Base-by-base conservation (phyloP, 2,113 vertebrate genomes). In the Centropus bengalensis region DNA sequence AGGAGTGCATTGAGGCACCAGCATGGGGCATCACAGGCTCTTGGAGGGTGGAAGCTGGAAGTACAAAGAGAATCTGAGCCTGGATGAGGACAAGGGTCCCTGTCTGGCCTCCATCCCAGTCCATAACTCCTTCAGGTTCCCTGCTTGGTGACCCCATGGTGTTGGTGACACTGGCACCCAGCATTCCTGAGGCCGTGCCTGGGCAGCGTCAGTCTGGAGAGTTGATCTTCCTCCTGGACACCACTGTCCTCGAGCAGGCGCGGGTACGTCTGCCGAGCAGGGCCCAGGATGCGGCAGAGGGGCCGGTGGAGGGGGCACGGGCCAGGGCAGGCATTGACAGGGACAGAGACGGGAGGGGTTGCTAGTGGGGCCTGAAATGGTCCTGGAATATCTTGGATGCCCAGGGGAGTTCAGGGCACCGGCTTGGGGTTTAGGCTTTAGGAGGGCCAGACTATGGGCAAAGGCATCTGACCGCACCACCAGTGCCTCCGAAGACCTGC, bases 151-250 rank as follows among this genome's bases (percentile, higher is more conserved):
- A 88, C 23, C 66, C 64, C 58, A 47, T 83, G 71, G 66, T 92
- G 59, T 33, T 78, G 52, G 78, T 92, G 78, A 82, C 8, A 1
- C 71, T 92, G 59, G 73, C 71, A 83, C 78, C 66, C 78, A 82
- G n/a, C 33, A 88, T 92, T n/a, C 78, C 78, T 28, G 71, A 78
- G 40, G 52, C 71, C 47, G 22, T 66, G 40, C 73, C 45, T 42
- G 59, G 71, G n/a, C 66, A 67, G 52, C 4, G 0, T 52, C 71
- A 67, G 52, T 66, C 78, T 82, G 66, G 90, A 71, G 90, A 92
- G 58, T 82, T 88, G 28, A 77, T 88, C 45, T 92, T 92, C 78
- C 52, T 92, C 27, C 64, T 78, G 78, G 59, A 92, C 52, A 54
- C n/a, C 38, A 88, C 71, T 14, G 77, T 66, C 5, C 71, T 88